Evolutionary conservation across 2,797 vertebrate species (phyloP), one percentile per base, ranked within the genome.

Genomic region (Galago senegalensis): DNA sequence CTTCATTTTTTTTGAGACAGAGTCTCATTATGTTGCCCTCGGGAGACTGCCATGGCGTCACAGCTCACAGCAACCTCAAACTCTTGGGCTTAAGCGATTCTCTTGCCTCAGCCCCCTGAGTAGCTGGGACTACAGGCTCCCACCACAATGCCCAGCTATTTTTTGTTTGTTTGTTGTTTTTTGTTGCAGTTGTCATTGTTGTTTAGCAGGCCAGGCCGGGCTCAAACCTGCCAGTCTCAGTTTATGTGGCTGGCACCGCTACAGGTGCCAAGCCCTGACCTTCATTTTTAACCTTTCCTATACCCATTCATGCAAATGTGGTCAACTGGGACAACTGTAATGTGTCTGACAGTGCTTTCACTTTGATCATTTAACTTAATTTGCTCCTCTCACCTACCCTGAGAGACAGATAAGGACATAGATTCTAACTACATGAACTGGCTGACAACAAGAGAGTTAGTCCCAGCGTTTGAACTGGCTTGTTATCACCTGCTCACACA

Each of bases 361-460:
- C 40, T 92, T 31, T n/a, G 49, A 65, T 40, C 29, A 79, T 61
- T 49, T 93, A 70, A 94, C 89, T 89, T 73, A 60, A 91, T 94
- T 67, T 70, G 65, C 25, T 85, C 75, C 77, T 93, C 84, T 87
- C 61, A 56, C 37, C 43, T 58, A 72, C 25, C 63, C 65, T 37
- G 31, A 7, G 12, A 94, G 37, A 80, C 31, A 93, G 75, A 87
- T 85, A 85, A 97, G 85, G 73, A 90, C 69, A 83, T 27, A 46
- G 63, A 84, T 75, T 86, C 80, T 91, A 63, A 80, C 81, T 72
- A 34, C 93, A 79, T 93, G 89, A 87, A 93, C 87, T 63, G 80
- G 63, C 29, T 83, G 80, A 67, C 88, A 91, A 92, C n/a, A 88
- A 84, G 87, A 90, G 91, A 93, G 96, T 90, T 79, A 88, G 84